These are phyloP conservation scores for Gobio gobio DNA, from an alignment of 2,113 vertebrate genomes.

Conservation along the genomic window DNA sequence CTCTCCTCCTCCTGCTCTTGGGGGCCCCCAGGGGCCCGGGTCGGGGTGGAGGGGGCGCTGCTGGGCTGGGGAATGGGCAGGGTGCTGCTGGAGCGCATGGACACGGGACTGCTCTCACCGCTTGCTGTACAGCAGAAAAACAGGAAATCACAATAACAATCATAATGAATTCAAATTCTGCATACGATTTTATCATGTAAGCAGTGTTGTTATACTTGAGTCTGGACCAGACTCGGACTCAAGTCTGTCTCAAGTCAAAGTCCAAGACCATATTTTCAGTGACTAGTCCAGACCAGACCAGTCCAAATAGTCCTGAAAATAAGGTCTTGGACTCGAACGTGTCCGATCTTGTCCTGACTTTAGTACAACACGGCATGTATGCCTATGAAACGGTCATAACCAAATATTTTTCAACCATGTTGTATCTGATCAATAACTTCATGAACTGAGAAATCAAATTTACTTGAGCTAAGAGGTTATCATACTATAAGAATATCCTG, in stretches of 20 bases:
- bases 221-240: too few relatives aligned
- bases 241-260: too few relatives aligned
- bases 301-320: too few relatives aligned
- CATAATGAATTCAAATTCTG: background rate
- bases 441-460: too few relatives aligned
- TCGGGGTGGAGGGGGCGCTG: constrained; percentile 84
- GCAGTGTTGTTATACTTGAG: too few relatives aligned
- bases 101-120: constrained; percentile 82
- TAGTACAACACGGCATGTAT: background rate
- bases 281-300: too few relatives aligned
- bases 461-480: too few relatives aligned
- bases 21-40: constrained; percentile 75
- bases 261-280: too few relatives aligned
- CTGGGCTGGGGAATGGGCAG: constrained; percentile 81
- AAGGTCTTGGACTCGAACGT: too few relatives aligned
- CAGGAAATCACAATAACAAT: background rate
- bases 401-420: background rate
- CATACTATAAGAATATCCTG: too few relatives aligned
- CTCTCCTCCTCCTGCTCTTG: constrained; percentile 74
- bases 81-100: constrained; percentile 86
- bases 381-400: background rate
- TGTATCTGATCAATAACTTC: background rate
- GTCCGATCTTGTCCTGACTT: too few relatives aligned
- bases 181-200: background rate
- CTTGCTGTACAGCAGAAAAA: constrained; percentile 74